phyloP scores from a whole-genome alignment of 2,888 invertebrate species.

The Euplexia lucipara region DNA sequence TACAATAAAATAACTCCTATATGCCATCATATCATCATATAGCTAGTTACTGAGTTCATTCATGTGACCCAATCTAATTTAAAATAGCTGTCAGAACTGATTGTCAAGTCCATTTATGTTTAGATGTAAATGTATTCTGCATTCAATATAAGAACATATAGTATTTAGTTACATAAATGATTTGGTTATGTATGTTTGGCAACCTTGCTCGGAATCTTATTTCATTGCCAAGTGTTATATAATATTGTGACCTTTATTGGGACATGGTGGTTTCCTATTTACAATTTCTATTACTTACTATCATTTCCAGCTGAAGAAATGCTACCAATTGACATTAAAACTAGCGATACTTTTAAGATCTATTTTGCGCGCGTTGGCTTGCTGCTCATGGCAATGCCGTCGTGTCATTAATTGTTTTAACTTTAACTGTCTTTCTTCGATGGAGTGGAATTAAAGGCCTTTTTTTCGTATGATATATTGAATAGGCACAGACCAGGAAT shows the following conservation, averaged over 20 bases:
- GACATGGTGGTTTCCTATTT: slow-evolving; percentile 35
- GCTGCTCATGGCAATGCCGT: background rate
- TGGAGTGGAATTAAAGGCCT: too few relatives aligned
- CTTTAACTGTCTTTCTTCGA: background rate
- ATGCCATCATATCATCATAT: background rate
- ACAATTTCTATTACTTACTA: slow-evolving; percentile 14
- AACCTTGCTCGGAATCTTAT: slow-evolving; percentile 43
- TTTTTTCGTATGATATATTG: too few relatives aligned
- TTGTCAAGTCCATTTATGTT: slow-evolving; percentile 15
- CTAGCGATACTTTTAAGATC: background rate
- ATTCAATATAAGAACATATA: slow-evolving; percentile 14
- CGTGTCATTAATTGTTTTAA: background rate
- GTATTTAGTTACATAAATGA: slow-evolving; percentile 32
- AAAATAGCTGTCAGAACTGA: slow-evolving; percentile 17
- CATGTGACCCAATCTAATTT: slow-evolving; percentile 19
- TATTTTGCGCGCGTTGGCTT: background rate
- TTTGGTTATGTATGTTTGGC: slow-evolving; percentile 46
- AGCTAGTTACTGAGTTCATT: slow-evolving; percentile 10
- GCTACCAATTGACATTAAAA: background rate
- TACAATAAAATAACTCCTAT: background rate
- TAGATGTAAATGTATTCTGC: slow-evolving; percentile 17
- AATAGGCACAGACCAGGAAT: too few relatives aligned
- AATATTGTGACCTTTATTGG: slow-evolving; percentile 32
- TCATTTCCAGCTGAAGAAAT: slow-evolving; percentile 15
- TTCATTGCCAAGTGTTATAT: slow-evolving; percentile 55